Evolutionary conservation across 2,797 vertebrate species (phyloP).

Genomic region (Phrynocephalus guinanensis): DNA sequence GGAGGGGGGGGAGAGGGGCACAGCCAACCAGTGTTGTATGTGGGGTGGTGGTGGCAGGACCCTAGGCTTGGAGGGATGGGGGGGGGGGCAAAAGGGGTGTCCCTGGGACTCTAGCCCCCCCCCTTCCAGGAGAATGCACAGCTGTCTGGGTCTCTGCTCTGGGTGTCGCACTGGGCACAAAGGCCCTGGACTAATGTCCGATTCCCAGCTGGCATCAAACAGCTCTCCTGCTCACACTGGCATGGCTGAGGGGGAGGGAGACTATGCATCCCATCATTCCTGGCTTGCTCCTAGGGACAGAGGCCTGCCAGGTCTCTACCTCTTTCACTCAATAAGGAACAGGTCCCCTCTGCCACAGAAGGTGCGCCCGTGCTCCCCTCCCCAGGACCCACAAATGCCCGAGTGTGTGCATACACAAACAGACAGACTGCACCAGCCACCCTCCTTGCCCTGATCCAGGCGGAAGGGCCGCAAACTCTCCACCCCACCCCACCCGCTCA

Average conservation of each 20-base stretch:
- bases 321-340: background rate
- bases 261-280: background rate
- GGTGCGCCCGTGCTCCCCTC: too few species aligned
- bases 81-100: background rate
- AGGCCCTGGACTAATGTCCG: too few species aligned
- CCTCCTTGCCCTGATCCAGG: background rate
- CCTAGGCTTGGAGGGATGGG: background rate
- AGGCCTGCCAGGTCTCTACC: background rate
- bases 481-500: rapidly evolving
- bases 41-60: rapidly evolving
- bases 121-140: too few species aligned
- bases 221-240: background rate
- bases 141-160: too few species aligned
- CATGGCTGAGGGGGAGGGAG: background rate
- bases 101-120: too few species aligned
- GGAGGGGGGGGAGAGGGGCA: background rate
- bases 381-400: too few species aligned
- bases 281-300: background rate
- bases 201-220: too few species aligned
- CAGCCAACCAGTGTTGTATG: too few species aligned
- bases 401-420: background rate
- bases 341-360: background rate
- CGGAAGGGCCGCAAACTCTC: too few species aligned
- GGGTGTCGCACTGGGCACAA: too few species aligned
- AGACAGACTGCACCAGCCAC: too few species aligned